These are phyloP conservation scores for Apodemia mormo DNA, from an alignment of 2,888 invertebrate genomes.

Conservation along the genomic window DNA sequence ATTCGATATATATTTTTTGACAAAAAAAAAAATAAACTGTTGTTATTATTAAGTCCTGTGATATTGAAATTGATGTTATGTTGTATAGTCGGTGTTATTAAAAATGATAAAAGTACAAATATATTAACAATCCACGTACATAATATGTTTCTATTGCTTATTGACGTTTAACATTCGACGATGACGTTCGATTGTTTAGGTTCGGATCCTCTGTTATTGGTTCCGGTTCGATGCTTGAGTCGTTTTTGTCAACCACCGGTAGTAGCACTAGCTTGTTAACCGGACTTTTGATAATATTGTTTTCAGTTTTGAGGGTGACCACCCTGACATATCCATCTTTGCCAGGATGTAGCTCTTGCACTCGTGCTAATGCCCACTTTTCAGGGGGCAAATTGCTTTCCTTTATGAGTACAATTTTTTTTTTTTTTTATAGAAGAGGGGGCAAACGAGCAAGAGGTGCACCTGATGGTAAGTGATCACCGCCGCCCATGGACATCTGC, in stretches of 20 bases:
- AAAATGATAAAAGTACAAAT: no score
- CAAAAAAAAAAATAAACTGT: no score
- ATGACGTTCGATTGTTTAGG: no score
- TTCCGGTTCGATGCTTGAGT: not conserved
- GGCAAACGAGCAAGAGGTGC: no score
- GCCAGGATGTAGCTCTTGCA: not conserved
- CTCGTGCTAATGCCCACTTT: not conserved
- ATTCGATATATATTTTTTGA: no score
- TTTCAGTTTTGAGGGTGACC: conserved; percentile 15
- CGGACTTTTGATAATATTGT: conserved; percentile 6
- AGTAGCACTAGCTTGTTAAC: not conserved
- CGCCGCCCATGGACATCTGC: no score
- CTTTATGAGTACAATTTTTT: not conserved
- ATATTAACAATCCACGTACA: no score
- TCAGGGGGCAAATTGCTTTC: not conserved
- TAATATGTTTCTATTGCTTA: not conserved
- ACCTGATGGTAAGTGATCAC: no score
- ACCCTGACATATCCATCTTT: conserved; percentile 13
- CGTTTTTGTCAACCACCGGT: not conserved
- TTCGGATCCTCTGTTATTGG: not conserved
- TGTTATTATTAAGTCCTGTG: conserved; percentile 4
- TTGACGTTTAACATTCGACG: not conserved
- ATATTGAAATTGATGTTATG: not conserved
- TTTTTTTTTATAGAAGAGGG: no score
- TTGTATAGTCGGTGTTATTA: no score